Evolutionary conservation across 1,140 invertebrate species (phyloP).

Genomic region (Drosophila pallidifrons): DNA sequence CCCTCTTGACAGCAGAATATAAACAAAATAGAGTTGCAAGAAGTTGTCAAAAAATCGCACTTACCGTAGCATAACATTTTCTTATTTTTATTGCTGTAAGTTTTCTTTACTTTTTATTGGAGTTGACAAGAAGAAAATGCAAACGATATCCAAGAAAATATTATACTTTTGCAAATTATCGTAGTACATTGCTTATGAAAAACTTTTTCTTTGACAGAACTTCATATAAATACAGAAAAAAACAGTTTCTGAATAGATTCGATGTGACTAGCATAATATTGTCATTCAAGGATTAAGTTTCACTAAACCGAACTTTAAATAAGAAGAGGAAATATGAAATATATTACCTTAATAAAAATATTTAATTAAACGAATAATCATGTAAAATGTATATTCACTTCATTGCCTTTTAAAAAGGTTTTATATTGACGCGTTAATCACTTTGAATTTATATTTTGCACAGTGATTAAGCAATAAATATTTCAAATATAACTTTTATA

Average conservation of each 20-base stretch:
- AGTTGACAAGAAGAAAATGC: slow-evolving; percentile 34
- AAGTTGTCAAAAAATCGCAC: slow-evolving; percentile 38
- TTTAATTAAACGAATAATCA: not conserved
- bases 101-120: slow-evolving; percentile 54
- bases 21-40: slow-evolving; percentile 40
- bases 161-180: slow-evolving; percentile 71
- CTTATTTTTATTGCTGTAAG: slow-evolving; percentile 25
- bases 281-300: not conserved
- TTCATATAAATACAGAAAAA: slow-evolving; percentile 1
- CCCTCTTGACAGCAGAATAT: slow-evolving; percentile 24
- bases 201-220: slow-evolving; percentile 54
- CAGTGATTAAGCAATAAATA: not conserved
- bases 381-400: too few species aligned
- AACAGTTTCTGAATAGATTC: not conserved
- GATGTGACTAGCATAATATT: not conserved
- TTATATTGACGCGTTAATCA: not conserved
- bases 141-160: slow-evolving; percentile 66
- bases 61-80: slow-evolving; percentile 17
- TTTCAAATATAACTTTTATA: not conserved
- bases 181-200: slow-evolving; percentile 66
- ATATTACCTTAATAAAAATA: not conserved
- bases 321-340: not conserved
- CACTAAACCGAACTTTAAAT: not conserved
- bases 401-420: too few species aligned
- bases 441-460: not conserved